These are phyloP conservation scores for Percina caprodes DNA, from an alignment of 2,113 vertebrate species.

Conservation along the genomic window DNA sequence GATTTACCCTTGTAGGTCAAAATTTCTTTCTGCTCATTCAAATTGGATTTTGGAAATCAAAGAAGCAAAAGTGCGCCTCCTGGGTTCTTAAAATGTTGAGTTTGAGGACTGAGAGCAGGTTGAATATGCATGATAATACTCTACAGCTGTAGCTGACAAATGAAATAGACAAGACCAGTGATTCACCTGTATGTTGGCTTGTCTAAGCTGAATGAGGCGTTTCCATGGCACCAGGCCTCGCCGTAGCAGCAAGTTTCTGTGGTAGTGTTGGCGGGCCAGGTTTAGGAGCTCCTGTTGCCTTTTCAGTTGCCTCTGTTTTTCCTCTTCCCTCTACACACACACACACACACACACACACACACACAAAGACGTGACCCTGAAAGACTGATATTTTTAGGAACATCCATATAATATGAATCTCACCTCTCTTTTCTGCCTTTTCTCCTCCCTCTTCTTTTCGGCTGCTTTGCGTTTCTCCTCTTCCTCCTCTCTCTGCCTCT, in stretches of 20 bases:
- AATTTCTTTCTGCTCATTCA: neutral
- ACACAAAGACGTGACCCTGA: neutral
- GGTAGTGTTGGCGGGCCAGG: slow-evolving; percentile 86
- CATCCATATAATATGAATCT: slow-evolving; percentile 37
- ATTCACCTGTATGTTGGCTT: slow-evolving; percentile 83
- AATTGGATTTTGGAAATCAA: slow-evolving; percentile 12
- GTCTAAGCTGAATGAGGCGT: slow-evolving; percentile 83
- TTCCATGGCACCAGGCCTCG: slow-evolving; percentile 91
- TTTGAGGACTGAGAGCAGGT: neutral
- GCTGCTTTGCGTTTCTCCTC: slow-evolving; percentile 85
- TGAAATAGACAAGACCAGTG: neutral
- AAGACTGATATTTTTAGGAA: neutral
- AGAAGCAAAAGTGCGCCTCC: neutral
- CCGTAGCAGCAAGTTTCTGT: slow-evolving; percentile 82
- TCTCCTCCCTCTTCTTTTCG: slow-evolving; percentile 87
- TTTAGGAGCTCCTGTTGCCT: slow-evolving; percentile 83
- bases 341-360: slow-evolving; percentile 7
- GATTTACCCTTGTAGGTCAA: slow-evolving; percentile 22
- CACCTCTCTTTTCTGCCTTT: slow-evolving; percentile 88
- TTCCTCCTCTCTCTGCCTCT: slow-evolving; percentile 83
- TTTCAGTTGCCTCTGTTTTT: slow-evolving; percentile 86
- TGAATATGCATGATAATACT: neutral
- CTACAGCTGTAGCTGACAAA: neutral
- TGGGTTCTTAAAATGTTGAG: slow-evolving; percentile 3
- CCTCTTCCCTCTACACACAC: slow-evolving; percentile 87